Percentiles rank a stretch among this genome's conserved stretches.
Evolutionary conservation across 2,113 vertebrate genomes (phyloP).

Genomic region (Romanogobio albipinnatus): DNA sequence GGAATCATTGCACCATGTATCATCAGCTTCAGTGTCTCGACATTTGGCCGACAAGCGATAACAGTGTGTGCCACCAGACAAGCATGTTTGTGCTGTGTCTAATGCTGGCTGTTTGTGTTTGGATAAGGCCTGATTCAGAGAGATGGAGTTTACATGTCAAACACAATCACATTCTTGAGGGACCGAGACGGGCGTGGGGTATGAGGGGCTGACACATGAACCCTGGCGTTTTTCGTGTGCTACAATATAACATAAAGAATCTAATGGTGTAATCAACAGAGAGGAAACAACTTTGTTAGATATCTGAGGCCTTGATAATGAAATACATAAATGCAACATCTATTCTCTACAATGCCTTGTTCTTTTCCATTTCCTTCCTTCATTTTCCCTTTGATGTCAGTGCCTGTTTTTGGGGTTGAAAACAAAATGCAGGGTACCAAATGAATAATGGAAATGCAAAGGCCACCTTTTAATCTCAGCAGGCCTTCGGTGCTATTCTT

Average conservation of each 20-base stretch:
- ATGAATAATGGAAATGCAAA: conserved; percentile 68
- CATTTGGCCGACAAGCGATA: conserved; percentile 39
- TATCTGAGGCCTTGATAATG: conserved; percentile 61
- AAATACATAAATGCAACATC: conserved; percentile 71
- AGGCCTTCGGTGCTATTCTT: conserved; percentile 64
- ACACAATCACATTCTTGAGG: conserved; percentile 16
- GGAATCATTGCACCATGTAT: conserved; percentile 42
- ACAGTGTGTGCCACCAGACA: conserved; percentile 30
- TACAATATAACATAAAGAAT: conserved; percentile 58
- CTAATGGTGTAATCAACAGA: conserved; percentile 62
- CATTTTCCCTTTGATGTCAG: conserved; percentile 67
- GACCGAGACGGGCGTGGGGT: conserved; percentile 13
- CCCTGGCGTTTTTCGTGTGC: background rate
- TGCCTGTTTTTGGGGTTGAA: conserved; percentile 57
- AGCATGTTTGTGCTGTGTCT: conserved; percentile 38
- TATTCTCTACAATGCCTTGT: conserved; percentile 58
- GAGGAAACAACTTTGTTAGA: conserved; percentile 41
- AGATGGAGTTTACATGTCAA: conserved; percentile 23
- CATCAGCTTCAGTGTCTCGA: conserved; percentile 34
- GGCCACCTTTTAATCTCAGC: conserved; percentile 68
- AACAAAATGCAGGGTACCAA: conserved; percentile 67
- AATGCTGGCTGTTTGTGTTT: conserved; percentile 47
- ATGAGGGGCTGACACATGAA: conserved; percentile 19
- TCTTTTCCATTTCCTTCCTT: conserved; percentile 56
- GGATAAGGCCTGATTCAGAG: conserved; percentile 33